phyloP scores from a whole-genome alignment of 2,797 vertebrate species.

The Hozukius guyotensis region DNA sequence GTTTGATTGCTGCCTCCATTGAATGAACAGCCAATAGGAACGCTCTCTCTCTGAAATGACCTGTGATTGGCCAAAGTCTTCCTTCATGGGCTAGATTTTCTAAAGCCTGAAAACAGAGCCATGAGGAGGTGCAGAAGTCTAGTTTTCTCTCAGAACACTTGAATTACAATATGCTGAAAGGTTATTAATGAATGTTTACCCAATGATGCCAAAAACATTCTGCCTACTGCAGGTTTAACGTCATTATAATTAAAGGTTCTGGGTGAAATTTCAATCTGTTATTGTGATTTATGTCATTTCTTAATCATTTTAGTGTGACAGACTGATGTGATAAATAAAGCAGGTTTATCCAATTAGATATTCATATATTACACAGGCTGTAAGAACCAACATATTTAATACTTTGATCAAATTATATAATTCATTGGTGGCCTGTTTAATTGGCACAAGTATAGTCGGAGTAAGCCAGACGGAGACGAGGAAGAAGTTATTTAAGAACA shows the following conservation, averaged over 20 bases:
- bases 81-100: too few species aligned
- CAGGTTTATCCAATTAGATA: conserved; percentile 50
- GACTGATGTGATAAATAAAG: conserved; percentile 23
- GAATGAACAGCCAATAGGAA: too few species aligned
- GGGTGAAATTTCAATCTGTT: background rate
- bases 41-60: too few species aligned
- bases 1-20: too few species aligned
- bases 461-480: conserved; percentile 42
- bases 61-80: too few species aligned
- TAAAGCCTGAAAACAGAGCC: too few species aligned
- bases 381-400: conserved; percentile 24
- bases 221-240: background rate
- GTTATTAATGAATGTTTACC: too few species aligned
- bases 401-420: conserved; percentile 39
- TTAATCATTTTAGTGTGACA: conserved; percentile 34
- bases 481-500: conserved; percentile 54
- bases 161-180: too few species aligned
- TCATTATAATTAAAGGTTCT: conserved; percentile 27
- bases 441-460: conserved; percentile 30
- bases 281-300: background rate
- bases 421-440: conserved; percentile 38
- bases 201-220: too few species aligned
- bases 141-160: too few species aligned
- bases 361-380: conserved; percentile 22
- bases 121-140: too few species aligned